phyloP scores from a whole-genome alignment of 2,113 vertebrate species.

The Scolopax mira region DNA sequence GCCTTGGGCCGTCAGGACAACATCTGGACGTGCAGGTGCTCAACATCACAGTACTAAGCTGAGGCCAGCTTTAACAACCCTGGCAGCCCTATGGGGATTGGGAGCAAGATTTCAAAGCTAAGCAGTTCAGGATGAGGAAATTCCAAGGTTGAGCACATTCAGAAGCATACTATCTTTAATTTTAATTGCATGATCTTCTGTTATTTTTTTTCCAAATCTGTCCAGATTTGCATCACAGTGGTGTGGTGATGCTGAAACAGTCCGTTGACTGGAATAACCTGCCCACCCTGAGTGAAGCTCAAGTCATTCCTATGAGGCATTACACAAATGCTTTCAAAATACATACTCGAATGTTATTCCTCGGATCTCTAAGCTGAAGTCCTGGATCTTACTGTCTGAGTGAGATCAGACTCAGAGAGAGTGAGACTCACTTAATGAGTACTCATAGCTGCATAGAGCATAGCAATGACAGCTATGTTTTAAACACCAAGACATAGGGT shows the following conservation, averaged over 20 bases:
- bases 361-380: not conserved
- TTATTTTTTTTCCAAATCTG: not conserved
- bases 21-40: not conserved
- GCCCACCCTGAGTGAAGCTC: not conserved
- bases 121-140: not conserved
- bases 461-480: not conserved
- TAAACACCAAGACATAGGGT: not conserved
- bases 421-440: not conserved
- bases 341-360: not conserved
- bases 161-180: not conserved
- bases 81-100: not conserved
- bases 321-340: not conserved
- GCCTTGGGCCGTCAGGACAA: not conserved
- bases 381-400: not conserved
- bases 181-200: not conserved
- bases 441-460: not conserved
- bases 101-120: not conserved
- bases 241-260: not conserved
- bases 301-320: not conserved
- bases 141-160: not conserved
- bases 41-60: not conserved
- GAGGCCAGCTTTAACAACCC: not conserved
- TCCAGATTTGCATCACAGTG: not conserved
- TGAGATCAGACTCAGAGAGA: not conserved
- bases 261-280: not conserved